Evolutionary conservation across 1,140 invertebrate genomes (phyloP), one percentile per base, ranked within the genome.

Genomic region (Pectinophora gossypiella): DNA sequence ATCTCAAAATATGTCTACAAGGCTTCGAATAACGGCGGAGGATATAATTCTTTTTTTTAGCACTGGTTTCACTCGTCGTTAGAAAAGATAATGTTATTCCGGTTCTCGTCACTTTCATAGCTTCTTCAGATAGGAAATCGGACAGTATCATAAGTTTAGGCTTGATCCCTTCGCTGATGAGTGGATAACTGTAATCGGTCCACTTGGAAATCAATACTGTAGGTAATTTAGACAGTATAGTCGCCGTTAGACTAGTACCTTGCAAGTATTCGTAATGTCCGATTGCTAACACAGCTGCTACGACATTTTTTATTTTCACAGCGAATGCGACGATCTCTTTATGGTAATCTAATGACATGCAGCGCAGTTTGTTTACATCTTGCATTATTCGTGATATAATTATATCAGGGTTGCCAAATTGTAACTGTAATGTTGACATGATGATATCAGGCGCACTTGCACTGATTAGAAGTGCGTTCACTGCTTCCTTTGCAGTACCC

Each of bases 391-490:
- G 40, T n/a, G 40, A 55, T 7, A 68, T 16, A 18, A 68, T 60
- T 2, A 20, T 10, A 3, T 61, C 55, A 15, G 66, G 59, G 20
- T 65, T 62, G 0, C 62, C 66, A 58, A 60, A 69, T 19, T 53
- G 56, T 9, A 65, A 54, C 47, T 68, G 51, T 19, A 72, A 19
- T 5, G 69, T 64, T 1, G 56, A 42, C 56, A 72, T 64, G 0
- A 72, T 19, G 1, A 16, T 42, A 0, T 59, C 51, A 7, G 66
- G 59, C 6, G 66, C 51, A 0, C 61, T 56, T 5, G 51, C 59
- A 19, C 57, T 52, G 7, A 67, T 61, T 1, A 72, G 38, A n/a
- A 69, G 36, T 0, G 63, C 63, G 9, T 46, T 27, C 3, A 72
- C 65, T 0, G 69, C 55, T 36, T 68, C 66, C n/a, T 48, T 45